These are phyloP conservation scores for Climacteris rufus DNA, from an alignment of 2,113 vertebrate genomes.

Conservation along the genomic window DNA sequence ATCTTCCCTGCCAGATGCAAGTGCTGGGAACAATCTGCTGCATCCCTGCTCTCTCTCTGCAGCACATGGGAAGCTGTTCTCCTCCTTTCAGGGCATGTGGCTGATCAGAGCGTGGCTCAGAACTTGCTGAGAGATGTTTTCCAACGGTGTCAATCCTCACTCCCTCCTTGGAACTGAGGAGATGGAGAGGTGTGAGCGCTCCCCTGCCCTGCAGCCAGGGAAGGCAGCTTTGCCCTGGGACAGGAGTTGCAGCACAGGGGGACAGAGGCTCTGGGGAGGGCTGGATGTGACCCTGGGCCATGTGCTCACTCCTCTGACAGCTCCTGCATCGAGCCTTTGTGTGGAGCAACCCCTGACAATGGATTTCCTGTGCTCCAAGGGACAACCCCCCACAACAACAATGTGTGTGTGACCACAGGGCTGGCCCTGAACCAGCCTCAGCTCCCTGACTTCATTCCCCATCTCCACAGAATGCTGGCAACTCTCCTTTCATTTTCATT, in stretches of 20 bases:
- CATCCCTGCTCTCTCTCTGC: background rate
- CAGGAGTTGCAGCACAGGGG: background rate
- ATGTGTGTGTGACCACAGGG: background rate
- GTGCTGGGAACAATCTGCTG: background rate
- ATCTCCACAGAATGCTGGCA: conserved; percentile 44
- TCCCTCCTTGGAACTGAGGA: fast-evolving
- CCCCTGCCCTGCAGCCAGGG: background rate
- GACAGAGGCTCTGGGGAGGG: background rate
- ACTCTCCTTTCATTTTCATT: background rate
- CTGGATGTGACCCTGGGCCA: background rate
- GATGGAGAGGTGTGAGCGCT: background rate
- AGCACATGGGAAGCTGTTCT: fast-evolving
- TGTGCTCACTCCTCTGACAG: background rate
- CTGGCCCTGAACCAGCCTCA: conserved; percentile 44
- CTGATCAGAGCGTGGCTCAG: background rate
- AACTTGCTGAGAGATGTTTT: background rate
- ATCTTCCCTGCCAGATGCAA: background rate
- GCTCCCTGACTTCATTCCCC: conserved; percentile 20
- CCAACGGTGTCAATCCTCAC: background rate
- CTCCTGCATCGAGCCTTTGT: background rate
- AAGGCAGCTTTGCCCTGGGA: background rate
- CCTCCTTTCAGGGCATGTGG: background rate
- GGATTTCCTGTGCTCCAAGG: conserved; percentile 27
- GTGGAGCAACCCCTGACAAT: background rate
- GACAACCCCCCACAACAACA: background rate